phyloP scores from a whole-genome alignment of 2,888 invertebrate genomes.

The Bombyx huttoni region DNA sequence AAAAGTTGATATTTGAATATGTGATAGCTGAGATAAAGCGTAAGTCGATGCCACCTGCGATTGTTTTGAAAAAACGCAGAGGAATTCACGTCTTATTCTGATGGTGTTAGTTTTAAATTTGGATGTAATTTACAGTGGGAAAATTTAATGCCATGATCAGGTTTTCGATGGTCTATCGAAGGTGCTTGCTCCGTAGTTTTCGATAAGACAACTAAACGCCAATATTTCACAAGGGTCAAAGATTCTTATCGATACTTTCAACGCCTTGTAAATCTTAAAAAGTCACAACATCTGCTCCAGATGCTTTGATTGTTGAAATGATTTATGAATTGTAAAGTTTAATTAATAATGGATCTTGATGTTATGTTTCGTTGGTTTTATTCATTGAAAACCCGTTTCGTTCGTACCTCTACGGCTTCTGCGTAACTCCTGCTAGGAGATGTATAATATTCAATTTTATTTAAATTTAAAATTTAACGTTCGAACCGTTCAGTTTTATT shows the following conservation, averaged over 20 bases:
- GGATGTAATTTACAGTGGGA: conserved; percentile 26
- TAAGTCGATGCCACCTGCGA: conserved; percentile 59
- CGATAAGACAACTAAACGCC: conserved; percentile 63
- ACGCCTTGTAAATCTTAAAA: conserved; percentile 47
- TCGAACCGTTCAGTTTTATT: too few species aligned
- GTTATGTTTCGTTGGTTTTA: background rate
- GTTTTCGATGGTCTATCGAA: conserved; percentile 48
- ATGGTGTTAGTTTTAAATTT: conserved; percentile 11
- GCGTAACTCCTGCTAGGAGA: background rate
- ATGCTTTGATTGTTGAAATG: conserved; percentile 33
- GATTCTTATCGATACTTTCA: conserved; percentile 58
- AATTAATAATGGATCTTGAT: background rate
- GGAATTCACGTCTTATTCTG: conserved; percentile 14
- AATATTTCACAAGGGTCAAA: conserved; percentile 60
- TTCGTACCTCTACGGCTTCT: background rate
- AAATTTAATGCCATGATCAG: conserved; percentile 60
- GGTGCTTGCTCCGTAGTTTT: conserved; percentile 52
- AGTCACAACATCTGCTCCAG: conserved; percentile 44
- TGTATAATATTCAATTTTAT: background rate
- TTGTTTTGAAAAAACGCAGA: conserved; percentile 16
- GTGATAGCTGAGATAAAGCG: conserved; percentile 56
- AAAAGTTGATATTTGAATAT: conserved; percentile 65
- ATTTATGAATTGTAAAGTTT: conserved; percentile 28
- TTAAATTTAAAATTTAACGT: too few species aligned
- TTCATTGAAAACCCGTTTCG: background rate